Conservation (phyloP, 2,797 vertebrate species). For the Sebastes ruberrimus region DNA sequence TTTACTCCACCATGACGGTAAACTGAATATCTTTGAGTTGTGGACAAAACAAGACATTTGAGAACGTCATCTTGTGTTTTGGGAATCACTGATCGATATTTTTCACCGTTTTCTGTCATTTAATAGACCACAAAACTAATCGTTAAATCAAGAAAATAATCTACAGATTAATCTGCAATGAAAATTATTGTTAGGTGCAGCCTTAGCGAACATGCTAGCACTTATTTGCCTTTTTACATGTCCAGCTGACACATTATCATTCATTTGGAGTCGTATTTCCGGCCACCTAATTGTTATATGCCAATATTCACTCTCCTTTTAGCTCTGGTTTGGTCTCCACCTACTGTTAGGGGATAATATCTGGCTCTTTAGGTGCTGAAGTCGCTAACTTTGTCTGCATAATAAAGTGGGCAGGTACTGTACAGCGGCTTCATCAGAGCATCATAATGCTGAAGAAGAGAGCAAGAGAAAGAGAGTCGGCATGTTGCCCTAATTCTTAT, state of each 20-base stretch:
- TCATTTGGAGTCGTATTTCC: background rate
- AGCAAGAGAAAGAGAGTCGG: no score
- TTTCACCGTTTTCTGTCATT: no score
- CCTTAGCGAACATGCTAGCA: no score
- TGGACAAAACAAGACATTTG: no score
- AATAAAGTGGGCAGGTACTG: background rate
- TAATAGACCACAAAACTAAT: no score
- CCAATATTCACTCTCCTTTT: background rate
- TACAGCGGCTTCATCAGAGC: background rate
- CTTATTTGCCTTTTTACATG: fast-evolving
- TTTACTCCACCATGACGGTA: no score
- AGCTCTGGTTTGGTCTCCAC: background rate
- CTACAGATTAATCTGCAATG: fast-evolving
- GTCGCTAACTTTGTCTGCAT: background rate
- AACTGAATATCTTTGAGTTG: no score
- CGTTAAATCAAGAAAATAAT: fast-evolving
- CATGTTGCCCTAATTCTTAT: no score
- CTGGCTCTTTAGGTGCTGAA: background rate
- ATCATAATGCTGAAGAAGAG: background rate
- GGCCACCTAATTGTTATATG: no score
- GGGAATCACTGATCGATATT: fast-evolving
- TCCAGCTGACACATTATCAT: no score
- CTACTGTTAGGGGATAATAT: fast-evolving
- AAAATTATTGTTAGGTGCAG: no score
- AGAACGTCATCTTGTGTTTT: fast-evolving